These are phyloP conservation scores for Bilobella aurantiaca DNA, from an alignment of 1,140 invertebrate species.

Conservation along the genomic window DNA sequence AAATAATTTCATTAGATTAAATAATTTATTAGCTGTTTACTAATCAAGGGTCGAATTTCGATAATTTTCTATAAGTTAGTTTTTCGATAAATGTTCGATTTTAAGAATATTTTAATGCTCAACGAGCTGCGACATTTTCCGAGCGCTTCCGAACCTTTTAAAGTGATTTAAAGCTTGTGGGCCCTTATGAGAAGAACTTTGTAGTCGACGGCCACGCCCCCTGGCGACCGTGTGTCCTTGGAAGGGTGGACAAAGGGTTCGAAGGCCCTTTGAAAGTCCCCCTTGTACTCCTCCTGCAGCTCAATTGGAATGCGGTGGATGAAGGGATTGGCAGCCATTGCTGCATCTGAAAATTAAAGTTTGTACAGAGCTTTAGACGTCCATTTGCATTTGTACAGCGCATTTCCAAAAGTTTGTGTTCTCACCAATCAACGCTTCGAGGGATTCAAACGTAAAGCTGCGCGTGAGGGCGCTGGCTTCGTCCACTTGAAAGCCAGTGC, in stretches of 20 bases:
- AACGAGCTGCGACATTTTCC: no score
- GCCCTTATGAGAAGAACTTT: slow-evolving; percentile 24
- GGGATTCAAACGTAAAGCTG: slow-evolving; percentile 52
- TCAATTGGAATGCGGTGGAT: slow-evolving; percentile 51
- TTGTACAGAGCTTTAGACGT: no score
- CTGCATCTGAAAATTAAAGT: slow-evolving; percentile 57
- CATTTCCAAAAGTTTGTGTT: neutral
- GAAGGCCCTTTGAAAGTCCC: slow-evolving; percentile 38
- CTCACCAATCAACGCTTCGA: slow-evolving; percentile 39
- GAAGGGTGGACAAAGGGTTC: slow-evolving; percentile 14
- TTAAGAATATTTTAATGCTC: no score
- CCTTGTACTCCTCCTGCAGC: slow-evolving; percentile 51
- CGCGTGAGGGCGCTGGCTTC: slow-evolving; percentile 54
- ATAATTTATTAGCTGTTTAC: no score
- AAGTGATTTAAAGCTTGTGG: slow-evolving; percentile 7
- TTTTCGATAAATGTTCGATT: no score
- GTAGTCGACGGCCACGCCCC: slow-evolving; percentile 27
- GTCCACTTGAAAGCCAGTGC: slow-evolving; percentile 54
- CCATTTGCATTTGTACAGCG: no score
- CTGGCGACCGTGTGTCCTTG: slow-evolving; percentile 7
- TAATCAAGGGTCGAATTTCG: no score
- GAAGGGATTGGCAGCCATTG: slow-evolving; percentile 64
- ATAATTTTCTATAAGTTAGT: no score
- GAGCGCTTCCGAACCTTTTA: no score
- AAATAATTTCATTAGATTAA: no score